Base-by-base conservation (phyloP, 2,888 invertebrate genomes). In the Plutella xylostella region DNA sequence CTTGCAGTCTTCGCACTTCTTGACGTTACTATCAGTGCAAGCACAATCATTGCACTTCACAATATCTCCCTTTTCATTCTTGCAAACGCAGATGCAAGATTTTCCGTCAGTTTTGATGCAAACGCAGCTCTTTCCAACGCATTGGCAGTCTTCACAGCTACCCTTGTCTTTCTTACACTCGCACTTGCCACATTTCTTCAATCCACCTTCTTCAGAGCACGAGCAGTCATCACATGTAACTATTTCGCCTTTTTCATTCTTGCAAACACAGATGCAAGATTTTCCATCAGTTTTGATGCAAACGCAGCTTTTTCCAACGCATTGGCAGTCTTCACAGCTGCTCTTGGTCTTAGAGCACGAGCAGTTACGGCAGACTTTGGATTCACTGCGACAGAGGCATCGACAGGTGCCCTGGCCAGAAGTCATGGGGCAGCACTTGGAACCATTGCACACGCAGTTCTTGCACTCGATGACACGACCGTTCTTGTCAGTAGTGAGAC, bases 71-170 rank as follows among this genome's bases (percentile, higher is more conserved):
- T 59, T 51, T 5, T 53, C 55, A 3, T 65, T 56, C 0, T 49
- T 45, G 31, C 59, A 63, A 1, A 67, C 50, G 18, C 68, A 72
- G 1, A 57, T 52, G 48, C 73, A 72, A 21, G 18, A 4, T 21
- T 15, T 43, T 41, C 19, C 38, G 31, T 31, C 47, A 47, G 7
- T 40, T 40, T 42, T 55, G 28, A 51, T 52, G 39, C 67, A 63
- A 19, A 55, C 57, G 42, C 52, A 54, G 20, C 3, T 9, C 4
- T 11, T n/a, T 19, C 19, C 19, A 14, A 39, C 40, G 15, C 34
- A 45, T n/a, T 12, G 18, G 11, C 22, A 17, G n/a, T n/a, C n/a
- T n/a, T n/a, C n/a, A n/a, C n/a, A n/a, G n/a, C n/a, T n/a, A n/a
- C n/a, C n/a, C n/a, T n/a, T n/a, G n/a, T n/a, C n/a, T n/a, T n/a